phyloP scores from a whole-genome alignment of 2,888 invertebrate species.

The Mylabris sibirica region DNA sequence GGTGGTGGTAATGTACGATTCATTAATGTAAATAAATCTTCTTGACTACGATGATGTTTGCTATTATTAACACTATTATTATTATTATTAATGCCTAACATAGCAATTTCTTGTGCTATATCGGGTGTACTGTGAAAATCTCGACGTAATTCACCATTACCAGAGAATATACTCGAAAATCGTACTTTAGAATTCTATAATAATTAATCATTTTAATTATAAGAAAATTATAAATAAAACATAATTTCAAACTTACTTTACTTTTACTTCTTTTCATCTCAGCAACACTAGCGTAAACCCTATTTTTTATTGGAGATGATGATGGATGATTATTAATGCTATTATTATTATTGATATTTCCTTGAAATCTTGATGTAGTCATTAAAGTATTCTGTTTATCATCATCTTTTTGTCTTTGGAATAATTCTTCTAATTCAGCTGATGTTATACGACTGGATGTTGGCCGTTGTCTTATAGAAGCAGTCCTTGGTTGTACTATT shows the following conservation, averaged over 20 bases:
- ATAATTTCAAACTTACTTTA: slow-evolving; percentile 64
- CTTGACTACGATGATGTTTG: slow-evolving; percentile 74
- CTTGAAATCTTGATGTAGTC: slow-evolving; percentile 80
- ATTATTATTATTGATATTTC: slow-evolving; percentile 65
- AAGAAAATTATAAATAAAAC: too few species aligned
- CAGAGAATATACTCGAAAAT: slow-evolving; percentile 61
- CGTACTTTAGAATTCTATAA: slow-evolving; percentile 65
- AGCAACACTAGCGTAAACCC: slow-evolving; percentile 91
- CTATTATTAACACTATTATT: too few species aligned
- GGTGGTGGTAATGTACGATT: slow-evolving; percentile 73
- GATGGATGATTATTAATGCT: slow-evolving; percentile 68
- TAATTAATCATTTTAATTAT: background rate
- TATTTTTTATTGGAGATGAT: slow-evolving; percentile 72
- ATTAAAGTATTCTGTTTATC: slow-evolving; percentile 65
- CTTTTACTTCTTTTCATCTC: slow-evolving; percentile 91
- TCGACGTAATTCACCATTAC: slow-evolving; percentile 71
- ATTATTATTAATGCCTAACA: slow-evolving; percentile 39
- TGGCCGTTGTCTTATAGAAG: slow-evolving; percentile 89
- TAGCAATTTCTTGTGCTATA: slow-evolving; percentile 64
- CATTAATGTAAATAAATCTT: slow-evolving; percentile 66
- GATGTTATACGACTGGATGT: slow-evolving; percentile 89
- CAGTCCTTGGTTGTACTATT: slow-evolving; percentile 78
- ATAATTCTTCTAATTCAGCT: slow-evolving; percentile 90
- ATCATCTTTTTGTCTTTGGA: slow-evolving; percentile 75
- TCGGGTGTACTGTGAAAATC: slow-evolving; percentile 93